Conservation (phyloP, 1,140 invertebrate species). For the Cydia splendana region DNA sequence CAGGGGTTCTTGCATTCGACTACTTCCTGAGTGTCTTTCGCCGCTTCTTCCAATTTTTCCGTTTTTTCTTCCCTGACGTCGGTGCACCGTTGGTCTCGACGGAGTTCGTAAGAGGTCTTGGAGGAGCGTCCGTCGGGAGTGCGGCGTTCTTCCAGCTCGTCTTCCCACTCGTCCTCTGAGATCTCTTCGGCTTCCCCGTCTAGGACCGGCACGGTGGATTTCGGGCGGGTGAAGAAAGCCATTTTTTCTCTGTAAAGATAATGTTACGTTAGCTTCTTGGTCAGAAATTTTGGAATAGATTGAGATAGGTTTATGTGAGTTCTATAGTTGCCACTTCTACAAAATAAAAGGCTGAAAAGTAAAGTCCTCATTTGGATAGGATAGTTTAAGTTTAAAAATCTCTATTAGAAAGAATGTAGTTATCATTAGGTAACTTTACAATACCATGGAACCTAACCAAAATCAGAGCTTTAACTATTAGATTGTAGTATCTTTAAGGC, state of each 20-base stretch:
- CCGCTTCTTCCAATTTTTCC: neutral
- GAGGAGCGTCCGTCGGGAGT: constrained; percentile 70
- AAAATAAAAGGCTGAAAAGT: no score
- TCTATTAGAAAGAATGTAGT: no score
- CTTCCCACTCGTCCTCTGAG: constrained; percentile 73
- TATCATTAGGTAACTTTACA: no score
- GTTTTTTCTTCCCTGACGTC: constrained; percentile 37
- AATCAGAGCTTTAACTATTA: no score
- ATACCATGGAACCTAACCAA: no score
- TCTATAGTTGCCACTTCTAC: no score
- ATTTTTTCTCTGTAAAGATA: constrained; percentile 92
- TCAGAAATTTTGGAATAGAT: constrained; percentile 37
- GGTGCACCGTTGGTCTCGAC: constrained; percentile 44
- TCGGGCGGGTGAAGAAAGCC: constrained; percentile 94
- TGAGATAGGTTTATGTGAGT: no score
- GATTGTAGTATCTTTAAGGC: no score
- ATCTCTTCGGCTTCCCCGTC: constrained; percentile 81
- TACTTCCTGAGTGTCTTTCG: constrained; percentile 38
- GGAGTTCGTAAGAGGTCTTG: constrained; percentile 69
- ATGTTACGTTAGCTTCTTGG: neutral
- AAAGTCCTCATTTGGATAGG: no score
- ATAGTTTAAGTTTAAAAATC: no score
- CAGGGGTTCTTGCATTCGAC: constrained; percentile 72
- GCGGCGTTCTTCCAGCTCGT: constrained; percentile 61
- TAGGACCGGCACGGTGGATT: constrained; percentile 87